Percentiles rank a stretch among this genome's conserved stretches.
phyloP scores from a whole-genome alignment of 1,140 invertebrate species.

The Archivesica marissinica region DNA sequence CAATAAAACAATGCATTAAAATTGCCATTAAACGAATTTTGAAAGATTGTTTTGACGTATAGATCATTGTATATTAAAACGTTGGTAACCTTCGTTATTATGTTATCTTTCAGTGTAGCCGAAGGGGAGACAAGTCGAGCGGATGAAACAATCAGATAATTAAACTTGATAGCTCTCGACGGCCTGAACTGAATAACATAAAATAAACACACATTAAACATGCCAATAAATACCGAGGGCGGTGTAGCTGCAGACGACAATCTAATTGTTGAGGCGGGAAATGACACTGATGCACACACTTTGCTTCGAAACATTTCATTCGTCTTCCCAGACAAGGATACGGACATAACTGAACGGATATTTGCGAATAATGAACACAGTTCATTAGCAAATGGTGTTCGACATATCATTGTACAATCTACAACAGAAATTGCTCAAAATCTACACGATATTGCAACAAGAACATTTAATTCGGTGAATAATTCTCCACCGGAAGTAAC shows the following conservation, averaged over 20 bases:
- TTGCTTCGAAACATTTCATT: neutral
- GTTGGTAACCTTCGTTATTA: too few species aligned
- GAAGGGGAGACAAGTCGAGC: neutral
- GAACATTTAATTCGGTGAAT: neutral
- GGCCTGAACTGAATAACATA: neutral
- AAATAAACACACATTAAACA: conserved; percentile 22
- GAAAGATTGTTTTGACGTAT: too few species aligned
- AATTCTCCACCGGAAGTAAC: conserved; percentile 31
- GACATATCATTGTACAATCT: conserved; percentile 12
- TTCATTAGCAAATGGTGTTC: neutral
- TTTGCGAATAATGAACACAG: neutral
- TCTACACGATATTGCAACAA: conserved; percentile 20
- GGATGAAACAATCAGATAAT: neutral
- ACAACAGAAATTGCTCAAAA: conserved; percentile 46
- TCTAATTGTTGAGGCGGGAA: neutral
- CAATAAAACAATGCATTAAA: too few species aligned
- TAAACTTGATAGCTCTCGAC: conserved; percentile 15
- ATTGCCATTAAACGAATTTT: too few species aligned
- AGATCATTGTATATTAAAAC: too few species aligned
- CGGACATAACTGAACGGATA: neutral
- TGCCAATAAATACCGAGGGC: neutral
- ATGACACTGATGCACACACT: neutral
- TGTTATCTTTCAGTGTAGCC: conserved; percentile 2
- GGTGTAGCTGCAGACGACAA: neutral
- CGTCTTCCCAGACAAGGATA: neutral